These are phyloP conservation scores for Nomada ferruginata DNA, from an alignment of 2,888 invertebrate genomes.

Conservation along the genomic window DNA sequence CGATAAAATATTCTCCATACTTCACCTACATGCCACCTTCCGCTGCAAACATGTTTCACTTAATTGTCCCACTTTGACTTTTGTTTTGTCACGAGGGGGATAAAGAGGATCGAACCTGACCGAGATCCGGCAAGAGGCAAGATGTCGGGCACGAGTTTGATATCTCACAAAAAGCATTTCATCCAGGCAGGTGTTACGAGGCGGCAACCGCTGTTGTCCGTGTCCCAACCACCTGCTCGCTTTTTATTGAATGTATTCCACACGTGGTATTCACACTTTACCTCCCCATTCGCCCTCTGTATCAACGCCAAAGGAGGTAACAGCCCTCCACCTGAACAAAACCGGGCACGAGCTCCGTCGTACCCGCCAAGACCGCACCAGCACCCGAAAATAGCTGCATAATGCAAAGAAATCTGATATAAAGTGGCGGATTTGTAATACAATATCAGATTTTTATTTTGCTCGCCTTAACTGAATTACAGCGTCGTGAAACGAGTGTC, in stretches of 20 bases:
- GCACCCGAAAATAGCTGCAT: not conserved
- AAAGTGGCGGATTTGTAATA: not conserved
- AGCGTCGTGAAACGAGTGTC: not conserved
- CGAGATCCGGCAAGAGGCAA: conserved; percentile 37
- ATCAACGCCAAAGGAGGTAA: conserved; percentile 19
- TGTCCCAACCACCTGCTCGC: conserved; percentile 72
- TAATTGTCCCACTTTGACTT: conserved; percentile 10
- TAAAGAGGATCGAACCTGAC: conserved; percentile 43
- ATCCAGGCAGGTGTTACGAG: conserved; percentile 72
- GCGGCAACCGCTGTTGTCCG: conserved; percentile 64
- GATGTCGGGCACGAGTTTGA: conserved; percentile 62
- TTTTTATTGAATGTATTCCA: conserved; percentile 60
- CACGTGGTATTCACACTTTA: conserved; percentile 70
- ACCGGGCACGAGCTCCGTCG: conserved; percentile 25
- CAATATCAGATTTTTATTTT: not conserved
- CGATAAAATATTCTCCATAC: no score
- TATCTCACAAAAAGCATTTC: conserved; percentile 66
- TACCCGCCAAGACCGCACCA: conserved; percentile 11
- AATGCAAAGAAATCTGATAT: not conserved
- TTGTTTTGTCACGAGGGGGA: conserved; percentile 2
- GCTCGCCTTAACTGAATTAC: no score
- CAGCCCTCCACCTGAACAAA: conserved; percentile 55
- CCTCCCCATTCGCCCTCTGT: conserved; percentile 51
- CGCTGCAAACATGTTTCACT: not conserved
- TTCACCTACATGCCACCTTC: no score